phyloP scores from a whole-genome alignment of 2,888 invertebrate species.

The Julus scanicus region DNA sequence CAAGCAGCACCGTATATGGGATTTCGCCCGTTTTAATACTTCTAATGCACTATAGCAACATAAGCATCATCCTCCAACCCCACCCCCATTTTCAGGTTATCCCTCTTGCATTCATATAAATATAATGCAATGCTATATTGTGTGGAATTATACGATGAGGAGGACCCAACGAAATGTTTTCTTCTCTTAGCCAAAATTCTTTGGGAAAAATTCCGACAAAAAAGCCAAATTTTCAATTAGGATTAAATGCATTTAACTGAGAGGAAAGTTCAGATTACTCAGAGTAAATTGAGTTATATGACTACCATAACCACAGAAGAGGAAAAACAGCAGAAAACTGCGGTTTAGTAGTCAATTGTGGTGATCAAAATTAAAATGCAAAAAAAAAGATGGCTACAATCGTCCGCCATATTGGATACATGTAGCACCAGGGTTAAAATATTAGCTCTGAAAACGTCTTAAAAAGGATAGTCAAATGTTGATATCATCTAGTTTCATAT shows the following conservation, averaged over 20 bases:
- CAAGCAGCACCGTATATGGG: slow-evolving; percentile 34
- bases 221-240: slow-evolving; percentile 25
- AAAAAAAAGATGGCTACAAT: too few species aligned
- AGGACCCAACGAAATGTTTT: slow-evolving; percentile 27
- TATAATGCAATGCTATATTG: slow-evolving; percentile 45
- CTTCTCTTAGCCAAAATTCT: neutral
- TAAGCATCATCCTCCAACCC: neutral
- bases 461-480: too few species aligned
- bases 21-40: slow-evolving; percentile 46
- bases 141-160: neutral
- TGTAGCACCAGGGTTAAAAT: too few species aligned
- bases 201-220: neutral
- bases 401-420: too few species aligned
- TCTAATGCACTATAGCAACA: slow-evolving; percentile 48
- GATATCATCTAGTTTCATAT: too few species aligned
- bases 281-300: slow-evolving; percentile 4
- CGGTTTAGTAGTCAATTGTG: neutral
- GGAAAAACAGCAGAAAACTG: neutral
- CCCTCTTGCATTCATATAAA: slow-evolving; percentile 45
- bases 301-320: neutral
- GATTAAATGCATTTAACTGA: slow-evolving; percentile 14
- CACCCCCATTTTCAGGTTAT: slow-evolving; percentile 45
- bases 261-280: neutral
- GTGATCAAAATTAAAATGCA: neutral
- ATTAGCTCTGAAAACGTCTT: too few species aligned